Percentiles rank a stretch among this genome's conserved stretches.
Conservation (phyloP, 2,888 invertebrate species). For the Synergus itoensis region DNA sequence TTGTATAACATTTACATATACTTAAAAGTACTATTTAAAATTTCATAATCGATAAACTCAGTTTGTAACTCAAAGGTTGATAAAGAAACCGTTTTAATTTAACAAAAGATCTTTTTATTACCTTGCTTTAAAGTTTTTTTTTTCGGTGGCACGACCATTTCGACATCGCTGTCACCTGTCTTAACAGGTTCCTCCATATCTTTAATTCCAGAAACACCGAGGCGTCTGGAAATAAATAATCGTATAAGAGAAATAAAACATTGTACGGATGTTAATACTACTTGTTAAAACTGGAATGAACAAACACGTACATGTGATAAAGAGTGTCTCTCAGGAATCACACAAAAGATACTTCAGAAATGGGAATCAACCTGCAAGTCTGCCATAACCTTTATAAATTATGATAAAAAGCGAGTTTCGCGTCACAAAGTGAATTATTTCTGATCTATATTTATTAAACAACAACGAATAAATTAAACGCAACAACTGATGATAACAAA, state of each 20-base stretch:
- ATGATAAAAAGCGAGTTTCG: neutral
- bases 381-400: slow-evolving; percentile 31
- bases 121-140: slow-evolving; percentile 72
- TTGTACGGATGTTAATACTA: neutral
- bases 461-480: neutral
- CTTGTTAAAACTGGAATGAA: neutral
- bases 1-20: neutral
- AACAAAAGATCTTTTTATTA: slow-evolving; percentile 51
- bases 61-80: neutral
- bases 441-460: neutral
- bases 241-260: neutral
- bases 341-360: slow-evolving; percentile 32
- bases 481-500: slow-evolving; percentile 31
- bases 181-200: slow-evolving; percentile 67
- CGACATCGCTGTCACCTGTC: slow-evolving; percentile 62
- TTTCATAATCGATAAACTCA: neutral
- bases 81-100: neutral
- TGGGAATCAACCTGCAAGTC: neutral
- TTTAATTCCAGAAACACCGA: slow-evolving; percentile 59
- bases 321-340: neutral
- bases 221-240: neutral
- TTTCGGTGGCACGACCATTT: slow-evolving; percentile 59
- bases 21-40: neutral
- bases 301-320: neutral
- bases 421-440: neutral